These are phyloP conservation scores for Acronicta leporina DNA, from an alignment of 2,888 invertebrate genomes.

Conservation along the genomic window DNA sequence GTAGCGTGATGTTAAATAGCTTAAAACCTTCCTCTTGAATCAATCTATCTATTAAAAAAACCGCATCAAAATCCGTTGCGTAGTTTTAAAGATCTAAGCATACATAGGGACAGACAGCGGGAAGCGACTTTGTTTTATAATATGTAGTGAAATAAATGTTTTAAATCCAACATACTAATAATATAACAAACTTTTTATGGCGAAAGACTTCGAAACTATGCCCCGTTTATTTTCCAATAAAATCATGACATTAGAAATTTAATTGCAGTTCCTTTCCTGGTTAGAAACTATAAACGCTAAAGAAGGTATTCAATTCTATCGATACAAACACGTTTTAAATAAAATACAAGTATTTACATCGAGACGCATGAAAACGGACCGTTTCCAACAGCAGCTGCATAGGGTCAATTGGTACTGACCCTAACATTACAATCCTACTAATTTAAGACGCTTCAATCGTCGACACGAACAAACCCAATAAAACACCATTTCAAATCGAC, in stretches of 20 bases:
- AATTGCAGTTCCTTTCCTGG: slow-evolving; percentile 5
- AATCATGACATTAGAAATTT: slow-evolving; percentile 2
- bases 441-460: slow-evolving; percentile 57
- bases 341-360: slow-evolving; percentile 66
- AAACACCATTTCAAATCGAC: slow-evolving; percentile 60
- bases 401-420: slow-evolving; percentile 85
- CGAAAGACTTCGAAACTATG: slow-evolving; percentile 1
- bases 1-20: too few relatives aligned
- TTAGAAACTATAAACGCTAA: slow-evolving; percentile 7
- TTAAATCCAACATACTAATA: too few relatives aligned
- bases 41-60: too few relatives aligned
- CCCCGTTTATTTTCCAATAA: background rate
- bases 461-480: slow-evolving; percentile 27
- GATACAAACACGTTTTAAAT: slow-evolving; percentile 40
- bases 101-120: too few relatives aligned
- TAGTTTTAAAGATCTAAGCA: too few relatives aligned
- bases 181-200: background rate
- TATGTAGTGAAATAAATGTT: too few relatives aligned
- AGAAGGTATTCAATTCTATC: slow-evolving; percentile 21
- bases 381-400: slow-evolving; percentile 79
- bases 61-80: too few relatives aligned
- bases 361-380: slow-evolving; percentile 73
- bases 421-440: slow-evolving; percentile 74
- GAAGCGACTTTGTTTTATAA: too few relatives aligned
- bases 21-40: too few relatives aligned